Evolutionary conservation across 2,888 invertebrate species (phyloP).

Genomic region (Pristionchus mayeri): DNA sequence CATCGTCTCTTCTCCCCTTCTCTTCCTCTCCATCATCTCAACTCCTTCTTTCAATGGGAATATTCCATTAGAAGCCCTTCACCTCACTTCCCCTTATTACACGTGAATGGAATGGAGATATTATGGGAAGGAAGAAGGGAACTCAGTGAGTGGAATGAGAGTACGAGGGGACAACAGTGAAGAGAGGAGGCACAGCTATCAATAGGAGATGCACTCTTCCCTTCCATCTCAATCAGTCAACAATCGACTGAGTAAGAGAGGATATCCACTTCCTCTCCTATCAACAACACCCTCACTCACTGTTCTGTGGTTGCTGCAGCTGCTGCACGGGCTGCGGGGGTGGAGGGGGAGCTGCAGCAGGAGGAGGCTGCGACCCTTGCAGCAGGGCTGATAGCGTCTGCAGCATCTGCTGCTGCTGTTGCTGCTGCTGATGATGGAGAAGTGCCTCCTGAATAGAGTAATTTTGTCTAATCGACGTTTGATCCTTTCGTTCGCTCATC

Average conservation of each 20-base stretch:
- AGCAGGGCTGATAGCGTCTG: neutral
- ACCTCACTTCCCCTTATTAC: neutral
- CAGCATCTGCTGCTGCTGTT: conserved; percentile 44
- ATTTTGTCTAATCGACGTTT: neutral
- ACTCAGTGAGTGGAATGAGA: too few relatives aligned
- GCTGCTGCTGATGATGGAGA: conserved; percentile 48
- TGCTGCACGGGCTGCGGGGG: neutral
- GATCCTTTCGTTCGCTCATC: neutral
- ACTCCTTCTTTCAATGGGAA: neutral
- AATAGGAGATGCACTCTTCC: neutral
- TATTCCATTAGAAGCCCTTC: conserved; percentile 14
- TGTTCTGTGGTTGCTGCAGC: conserved; percentile 39
- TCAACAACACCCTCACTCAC: neutral
- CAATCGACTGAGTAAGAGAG: neutral
- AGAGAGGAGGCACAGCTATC: neutral
- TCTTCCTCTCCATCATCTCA: neutral
- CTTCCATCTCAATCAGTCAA: neutral
- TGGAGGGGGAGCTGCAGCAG: neutral
- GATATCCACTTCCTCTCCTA: conserved; percentile 12
- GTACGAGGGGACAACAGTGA: neutral
- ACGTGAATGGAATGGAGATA: conserved; percentile 2
- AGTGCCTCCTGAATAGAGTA: conserved; percentile 16
- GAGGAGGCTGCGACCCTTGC: neutral
- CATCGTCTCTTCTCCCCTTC: neutral
- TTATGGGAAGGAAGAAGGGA: neutral